Conservation (phyloP, 1,140 invertebrate genomes). For the Sitobion miscanthi region DNA sequence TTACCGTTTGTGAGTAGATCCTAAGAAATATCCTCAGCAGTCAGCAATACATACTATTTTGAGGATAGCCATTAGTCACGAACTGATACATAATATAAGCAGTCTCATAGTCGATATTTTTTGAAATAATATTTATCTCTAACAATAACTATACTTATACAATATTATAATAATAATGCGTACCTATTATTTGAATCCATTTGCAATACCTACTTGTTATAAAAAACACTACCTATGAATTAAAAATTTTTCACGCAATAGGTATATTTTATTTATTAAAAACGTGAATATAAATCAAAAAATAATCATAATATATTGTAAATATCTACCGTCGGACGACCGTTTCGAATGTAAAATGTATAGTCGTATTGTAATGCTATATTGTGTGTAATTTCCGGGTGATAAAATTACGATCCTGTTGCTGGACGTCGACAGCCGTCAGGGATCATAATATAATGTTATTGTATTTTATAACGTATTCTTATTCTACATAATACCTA, state of each 20-base stretch:
- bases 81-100: too few relatives aligned
- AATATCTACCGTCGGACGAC: background rate
- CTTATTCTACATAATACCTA: background rate
- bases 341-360: background rate
- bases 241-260: background rate
- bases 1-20: too few relatives aligned
- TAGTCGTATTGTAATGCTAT: background rate
- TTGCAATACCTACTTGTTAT: background rate
- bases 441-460: background rate
- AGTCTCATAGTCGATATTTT: background rate
- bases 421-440: background rate
- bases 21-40: too few relatives aligned
- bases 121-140: background rate
- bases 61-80: too few relatives aligned
- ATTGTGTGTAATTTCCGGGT: background rate
- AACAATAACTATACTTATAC: background rate
- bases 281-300: background rate
- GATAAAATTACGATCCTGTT: background rate
- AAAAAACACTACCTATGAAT: background rate
- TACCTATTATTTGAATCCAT: background rate
- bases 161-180: background rate
- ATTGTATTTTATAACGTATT: background rate
- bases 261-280: background rate
- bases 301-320: background rate
- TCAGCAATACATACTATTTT: too few relatives aligned